Evolutionary conservation across 2,113 vertebrate species (phyloP), one percentile per base, ranked within the genome.

Genomic region (Pipa parva): DNA sequence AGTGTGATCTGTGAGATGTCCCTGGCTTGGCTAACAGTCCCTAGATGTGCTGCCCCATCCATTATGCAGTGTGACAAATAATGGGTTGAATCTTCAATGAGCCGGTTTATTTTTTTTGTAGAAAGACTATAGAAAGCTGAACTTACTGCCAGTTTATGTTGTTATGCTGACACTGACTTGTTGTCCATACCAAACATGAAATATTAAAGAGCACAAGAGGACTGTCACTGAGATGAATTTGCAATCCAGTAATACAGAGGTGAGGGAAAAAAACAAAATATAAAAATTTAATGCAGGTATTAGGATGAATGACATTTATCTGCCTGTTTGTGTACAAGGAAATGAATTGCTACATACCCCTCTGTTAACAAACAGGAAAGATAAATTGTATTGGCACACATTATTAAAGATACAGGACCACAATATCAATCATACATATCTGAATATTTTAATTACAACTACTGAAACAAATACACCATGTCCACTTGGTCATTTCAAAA

Each of bases 121-220:
- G 31, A 5, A 12, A 60, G 22, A 27, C 39, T 55, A 45, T 45
- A 22, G 33, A 56, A 36, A 65, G 26, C 2, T 65, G 51, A 31
- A 65, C 51, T 56, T 55, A 56, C 51, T 28, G 21, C 2, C 29
- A 10, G 49, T 18, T 39, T 27, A 33, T 39, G 62, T 54, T 63
- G 49, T 52, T 63, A 52, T 56, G 24, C 63, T 56, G 63, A 45
- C 63, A 45, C 50, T 42, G 37, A 36, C 63, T 64, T 39, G 25
- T 1, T 45, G 25, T 64, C 63, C 45, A 64, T 64, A 64, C 15
- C 50, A 24, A 45, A 45, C 11, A 64, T 64, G 51, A 64, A 64
- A 64, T 65, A 65, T 65, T 65, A 37, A 65, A 65, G 51, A 56
- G 51, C 52, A 56, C 33, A 26, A 33, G 63, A 56, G 51, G 37